Evolutionary conservation across 2,888 invertebrate species (phyloP).

Genomic region (Drosophila recens): DNA sequence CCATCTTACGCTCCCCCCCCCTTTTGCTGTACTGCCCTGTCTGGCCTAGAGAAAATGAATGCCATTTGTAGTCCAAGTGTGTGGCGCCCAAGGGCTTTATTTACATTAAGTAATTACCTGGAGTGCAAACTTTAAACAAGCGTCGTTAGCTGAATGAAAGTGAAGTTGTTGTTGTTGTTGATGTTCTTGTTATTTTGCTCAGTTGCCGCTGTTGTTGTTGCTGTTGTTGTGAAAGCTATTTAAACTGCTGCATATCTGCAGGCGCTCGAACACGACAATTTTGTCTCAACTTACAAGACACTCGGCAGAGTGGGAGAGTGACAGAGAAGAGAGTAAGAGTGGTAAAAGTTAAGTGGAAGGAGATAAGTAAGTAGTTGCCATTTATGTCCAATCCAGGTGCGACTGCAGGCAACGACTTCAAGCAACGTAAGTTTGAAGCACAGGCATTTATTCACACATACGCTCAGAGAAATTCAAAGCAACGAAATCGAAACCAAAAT

Average conservation of each 20-base stretch:
- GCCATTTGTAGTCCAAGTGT: constrained; percentile 62
- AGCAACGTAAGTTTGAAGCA: constrained; percentile 26
- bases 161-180: constrained; percentile 1
- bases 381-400: constrained; percentile 46
- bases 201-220: constrained; percentile 1
- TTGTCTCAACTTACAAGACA: constrained; percentile 13
- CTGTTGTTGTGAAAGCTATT: constrained; percentile 32
- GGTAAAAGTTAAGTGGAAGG: not conserved
- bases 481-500: too few relatives aligned
- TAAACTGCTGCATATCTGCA: constrained; percentile 50
- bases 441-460: constrained; percentile 2
- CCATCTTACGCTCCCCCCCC: not conserved
- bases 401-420: constrained; percentile 28
- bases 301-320: not conserved
- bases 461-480: not conserved
- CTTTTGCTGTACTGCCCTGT: not conserved
- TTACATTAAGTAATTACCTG: constrained; percentile 74
- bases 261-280: constrained; percentile 36
- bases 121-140: constrained; percentile 49
- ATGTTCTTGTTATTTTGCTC: constrained; percentile 1
- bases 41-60: constrained; percentile 35
- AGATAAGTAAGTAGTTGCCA: constrained; percentile 44
- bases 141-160: constrained; percentile 39
- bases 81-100: constrained; percentile 54
- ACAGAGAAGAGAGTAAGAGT: not conserved